A percentile compares a stretch with the other conserved stretches of the same genome.
phyloP scores from a whole-genome alignment of 1,140 invertebrate species.

The Drepana arcuata region DNA sequence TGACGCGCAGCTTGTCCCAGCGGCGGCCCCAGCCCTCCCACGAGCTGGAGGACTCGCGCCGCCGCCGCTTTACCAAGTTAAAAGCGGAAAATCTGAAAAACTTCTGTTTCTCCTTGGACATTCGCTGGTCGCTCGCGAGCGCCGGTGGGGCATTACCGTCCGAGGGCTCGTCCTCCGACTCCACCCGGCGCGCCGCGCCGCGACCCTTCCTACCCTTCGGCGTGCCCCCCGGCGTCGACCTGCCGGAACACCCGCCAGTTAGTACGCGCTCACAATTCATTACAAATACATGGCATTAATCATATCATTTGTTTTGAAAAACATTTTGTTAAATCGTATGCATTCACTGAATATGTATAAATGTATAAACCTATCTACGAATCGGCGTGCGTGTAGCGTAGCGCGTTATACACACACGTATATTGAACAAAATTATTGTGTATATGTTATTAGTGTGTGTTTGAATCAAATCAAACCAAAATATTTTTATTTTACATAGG shows the following conservation, averaged over 20 bases:
- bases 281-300: too few relatives aligned
- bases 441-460: too few relatives aligned
- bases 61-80: conserved; percentile 71
- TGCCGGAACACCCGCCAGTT: conserved; percentile 18
- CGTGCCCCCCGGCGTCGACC: conserved; percentile 41
- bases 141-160: conserved; percentile 67
- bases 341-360: too few relatives aligned
- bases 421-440: too few relatives aligned
- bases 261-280: too few relatives aligned
- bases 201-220: conserved; percentile 50
- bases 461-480: too few relatives aligned
- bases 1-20: conserved; percentile 45
- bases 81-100: conserved; percentile 86
- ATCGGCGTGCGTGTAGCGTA: too few relatives aligned
- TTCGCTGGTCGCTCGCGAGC: conserved; percentile 74
- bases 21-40: conserved; percentile 38
- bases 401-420: too few relatives aligned
- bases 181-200: conserved; percentile 33
- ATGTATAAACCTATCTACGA: too few relatives aligned
- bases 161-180: conserved; percentile 59
- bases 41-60: conserved; percentile 38
- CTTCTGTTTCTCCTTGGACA: conserved; percentile 89
- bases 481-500: too few relatives aligned
- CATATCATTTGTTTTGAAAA: too few relatives aligned
- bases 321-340: too few relatives aligned